A percentile compares a stretch with the other conserved stretches of the same genome.
Evolutionary conservation across 2,113 vertebrate genomes (phyloP).

Genomic region (Columbina picui): DNA sequence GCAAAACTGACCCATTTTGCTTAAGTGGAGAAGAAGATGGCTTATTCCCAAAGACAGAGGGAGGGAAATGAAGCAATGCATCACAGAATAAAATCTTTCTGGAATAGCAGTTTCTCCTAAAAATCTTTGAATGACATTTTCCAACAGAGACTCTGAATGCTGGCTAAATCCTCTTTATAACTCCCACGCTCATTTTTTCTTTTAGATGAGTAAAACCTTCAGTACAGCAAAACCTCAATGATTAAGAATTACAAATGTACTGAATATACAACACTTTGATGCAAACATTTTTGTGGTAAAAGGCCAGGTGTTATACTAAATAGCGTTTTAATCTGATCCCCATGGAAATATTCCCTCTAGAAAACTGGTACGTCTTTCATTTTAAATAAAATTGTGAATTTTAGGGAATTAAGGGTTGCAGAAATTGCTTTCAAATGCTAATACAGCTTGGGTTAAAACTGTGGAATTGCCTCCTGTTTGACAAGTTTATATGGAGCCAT

Average conservation of each 20-base stretch:
- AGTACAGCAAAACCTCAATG: slow-evolving; percentile 3
- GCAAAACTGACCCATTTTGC: background rate
- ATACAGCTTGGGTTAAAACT: background rate
- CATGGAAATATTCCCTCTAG: slow-evolving; percentile 19
- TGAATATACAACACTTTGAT: slow-evolving; percentile 25
- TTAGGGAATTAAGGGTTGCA: background rate
- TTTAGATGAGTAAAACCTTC: slow-evolving; percentile 27
- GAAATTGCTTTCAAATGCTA: slow-evolving; percentile 9
- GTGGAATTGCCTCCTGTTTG: background rate
- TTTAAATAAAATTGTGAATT: slow-evolving; percentile 21
- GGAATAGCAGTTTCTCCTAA: slow-evolving; percentile 20
- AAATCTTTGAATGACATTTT: background rate
- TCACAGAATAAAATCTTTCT: slow-evolving; percentile 6
- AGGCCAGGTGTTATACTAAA: slow-evolving; percentile 46
- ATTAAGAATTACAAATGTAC: slow-evolving; percentile 49
- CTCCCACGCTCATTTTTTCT: background rate
- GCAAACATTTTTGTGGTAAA: background rate
- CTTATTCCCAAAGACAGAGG: background rate
- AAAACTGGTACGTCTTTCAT: slow-evolving; percentile 22
- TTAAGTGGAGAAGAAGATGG: background rate
- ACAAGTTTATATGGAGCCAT: background rate
- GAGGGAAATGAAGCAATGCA: background rate
- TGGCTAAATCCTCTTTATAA: background rate
- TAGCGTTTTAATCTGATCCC: slow-evolving; percentile 19
- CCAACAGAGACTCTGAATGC: background rate